Evolutionary conservation across 2,888 invertebrate genomes (phyloP), one percentile per base, ranked within the genome.

Genomic region (Hetaerina titia): DNA sequence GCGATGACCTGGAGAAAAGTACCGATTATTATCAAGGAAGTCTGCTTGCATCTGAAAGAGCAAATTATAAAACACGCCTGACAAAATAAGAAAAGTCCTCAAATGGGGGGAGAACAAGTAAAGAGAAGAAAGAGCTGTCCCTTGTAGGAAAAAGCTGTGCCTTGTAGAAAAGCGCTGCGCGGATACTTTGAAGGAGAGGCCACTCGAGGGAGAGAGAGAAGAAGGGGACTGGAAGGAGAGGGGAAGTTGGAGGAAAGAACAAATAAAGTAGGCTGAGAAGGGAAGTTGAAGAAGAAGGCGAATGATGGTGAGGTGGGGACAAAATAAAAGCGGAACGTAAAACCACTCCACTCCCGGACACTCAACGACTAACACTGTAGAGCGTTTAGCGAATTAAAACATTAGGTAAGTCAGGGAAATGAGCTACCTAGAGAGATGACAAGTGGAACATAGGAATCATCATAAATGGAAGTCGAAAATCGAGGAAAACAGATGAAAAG

Each of bases 351-450:
- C 45, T 63, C 69, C 22, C 69, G 19, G 92, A 9, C 57, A 31
- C 13, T 31, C 81, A 81, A 31, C 11, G 1, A 81, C 81, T 25
- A 25, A 31, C 92, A n/a, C 13, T 74, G 69, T 56, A n/a, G 69
- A 31, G 56, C 64, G 45, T 69, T 90, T 69, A 56, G 64, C 92
- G 69, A 92, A 92, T 92, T 92, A 74, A 25, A 64, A 90, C 92
- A 92, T 92, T 57, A n/a, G 58, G 17, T 57, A 1, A 5, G 74
- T n/a, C 63, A 64, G 31, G 64, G 69, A 56, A 92, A n/a, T 15
- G 69, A 56, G 56, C 0, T 56, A 15, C 64, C 11, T 22, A 11
- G n/a, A 45, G 74, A 69, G n/a, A 74, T 19, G 22, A 90, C 11
- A 31, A 31, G 5, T 15, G 25, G 13, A 22, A n/a, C 8, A 89